A percentile compares a stretch with the other conserved stretches of the same genome.
These are phyloP conservation scores for Lepilemur ruficaudatus DNA, from an alignment of 2,797 vertebrate genomes.

Conservation along the genomic window DNA sequence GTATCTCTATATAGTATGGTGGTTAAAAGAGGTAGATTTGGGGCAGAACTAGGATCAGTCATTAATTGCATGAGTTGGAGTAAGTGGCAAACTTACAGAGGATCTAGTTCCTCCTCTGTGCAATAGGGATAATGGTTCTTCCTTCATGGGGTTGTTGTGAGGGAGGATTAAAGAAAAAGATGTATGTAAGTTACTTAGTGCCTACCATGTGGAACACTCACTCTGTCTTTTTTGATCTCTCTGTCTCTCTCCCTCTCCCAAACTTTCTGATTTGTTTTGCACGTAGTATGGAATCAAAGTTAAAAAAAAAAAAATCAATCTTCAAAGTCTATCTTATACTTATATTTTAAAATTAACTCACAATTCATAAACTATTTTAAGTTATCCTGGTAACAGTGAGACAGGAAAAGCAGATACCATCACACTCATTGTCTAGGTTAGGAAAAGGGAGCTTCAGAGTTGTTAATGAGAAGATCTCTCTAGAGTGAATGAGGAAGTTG, in stretches of 20 bases:
- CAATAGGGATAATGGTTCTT: background rate
- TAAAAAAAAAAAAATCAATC: background rate
- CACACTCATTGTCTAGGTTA: background rate
- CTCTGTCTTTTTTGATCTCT: background rate
- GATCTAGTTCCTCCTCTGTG: background rate
- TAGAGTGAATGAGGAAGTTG: background rate
- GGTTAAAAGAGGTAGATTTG: background rate
- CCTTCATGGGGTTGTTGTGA: background rate
- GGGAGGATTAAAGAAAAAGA: background rate
- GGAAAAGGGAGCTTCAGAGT: background rate
- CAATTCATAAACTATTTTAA: background rate
- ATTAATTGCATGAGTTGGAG: background rate
- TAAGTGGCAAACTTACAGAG: background rate
- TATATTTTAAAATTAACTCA: background rate
- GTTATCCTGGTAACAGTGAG: background rate
- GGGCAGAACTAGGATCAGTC: background rate
- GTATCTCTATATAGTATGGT: too few species aligned
- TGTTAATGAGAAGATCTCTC: background rate
- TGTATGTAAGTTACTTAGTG: background rate
- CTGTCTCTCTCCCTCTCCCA: accelerated
- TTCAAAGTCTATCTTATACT: background rate
- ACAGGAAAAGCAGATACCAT: background rate
- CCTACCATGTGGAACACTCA: background rate
- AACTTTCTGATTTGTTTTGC: background rate
- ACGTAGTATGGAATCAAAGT: background rate